phyloP scores from a whole-genome alignment of 2,888 invertebrate species.

The Drosophila kanekoi region DNA sequence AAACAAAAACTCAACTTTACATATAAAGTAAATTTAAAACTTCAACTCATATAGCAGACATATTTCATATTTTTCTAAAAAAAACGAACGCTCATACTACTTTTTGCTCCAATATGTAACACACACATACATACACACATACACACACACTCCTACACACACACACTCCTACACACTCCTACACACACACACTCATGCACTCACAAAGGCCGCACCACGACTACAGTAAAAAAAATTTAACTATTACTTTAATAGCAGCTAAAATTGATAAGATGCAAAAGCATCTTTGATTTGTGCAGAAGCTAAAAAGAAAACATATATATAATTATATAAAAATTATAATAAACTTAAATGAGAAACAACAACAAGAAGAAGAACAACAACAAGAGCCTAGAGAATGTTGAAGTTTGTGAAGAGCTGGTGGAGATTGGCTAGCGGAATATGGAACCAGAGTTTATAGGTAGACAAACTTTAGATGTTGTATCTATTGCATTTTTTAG shows the following conservation, averaged over 20 bases:
- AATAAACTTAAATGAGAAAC: conserved; percentile 25
- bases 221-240: conserved; percentile 47
- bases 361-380: conserved; percentile 11
- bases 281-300: conserved; percentile 36
- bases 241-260: conserved; percentile 78
- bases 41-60: conserved; percentile 44
- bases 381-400: conserved; percentile 7
- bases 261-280: conserved; percentile 53
- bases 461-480: conserved; percentile 73
- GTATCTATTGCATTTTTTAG: conserved; percentile 73
- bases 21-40: conserved; percentile 21
- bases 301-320: conserved; percentile 5
- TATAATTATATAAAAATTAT: conserved; percentile 6
- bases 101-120: conserved; percentile 61
- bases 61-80: conserved; percentile 75
- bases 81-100: conserved; percentile 63
- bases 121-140: conserved; percentile 27
- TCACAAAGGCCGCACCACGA: conserved; percentile 48
- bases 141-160: background rate
- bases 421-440: conserved; percentile 28
- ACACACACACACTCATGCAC: conserved; percentile 27
- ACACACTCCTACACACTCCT: conserved; percentile 22
- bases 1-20: conserved; percentile 8
- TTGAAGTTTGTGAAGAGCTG: conserved; percentile 38
- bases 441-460: conserved; percentile 62